Conservation (phyloP, 2,797 vertebrate genomes). For the Nannoperca australis region DNA sequence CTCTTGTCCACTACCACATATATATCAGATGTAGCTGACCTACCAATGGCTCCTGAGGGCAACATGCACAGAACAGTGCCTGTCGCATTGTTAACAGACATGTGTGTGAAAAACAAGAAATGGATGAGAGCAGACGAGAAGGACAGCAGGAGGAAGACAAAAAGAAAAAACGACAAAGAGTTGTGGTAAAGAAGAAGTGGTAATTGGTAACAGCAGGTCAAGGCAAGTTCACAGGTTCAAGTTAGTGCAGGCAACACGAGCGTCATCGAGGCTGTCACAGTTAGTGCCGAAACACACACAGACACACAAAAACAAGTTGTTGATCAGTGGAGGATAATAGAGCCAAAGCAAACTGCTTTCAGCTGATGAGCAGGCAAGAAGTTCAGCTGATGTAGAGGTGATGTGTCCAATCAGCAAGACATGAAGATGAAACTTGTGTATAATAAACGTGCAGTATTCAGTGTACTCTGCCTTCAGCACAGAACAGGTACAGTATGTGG, state of each 20-base stretch:
- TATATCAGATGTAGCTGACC: slow-evolving; percentile 72
- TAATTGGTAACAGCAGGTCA: slow-evolving; percentile 1
- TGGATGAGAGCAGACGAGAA: slow-evolving; percentile 6
- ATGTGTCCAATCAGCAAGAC: not conserved
- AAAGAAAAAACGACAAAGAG: slow-evolving; percentile 16
- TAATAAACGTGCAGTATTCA: not conserved
- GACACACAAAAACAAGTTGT: slow-evolving; percentile 1
- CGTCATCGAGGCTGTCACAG: not conserved
- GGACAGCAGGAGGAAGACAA: slow-evolving; percentile 6
- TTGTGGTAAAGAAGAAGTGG: not conserved
- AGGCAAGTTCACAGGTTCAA: slow-evolving; percentile 26
- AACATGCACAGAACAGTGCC: slow-evolving; percentile 89
- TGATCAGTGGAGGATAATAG: slow-evolving; percentile 4
- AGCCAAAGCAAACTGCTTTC: not conserved
- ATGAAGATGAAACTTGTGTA: not conserved
- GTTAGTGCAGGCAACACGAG: slow-evolving; percentile 23
- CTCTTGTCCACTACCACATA: not conserved
- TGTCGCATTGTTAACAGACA: slow-evolving; percentile 73
- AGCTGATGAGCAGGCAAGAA: not conserved
- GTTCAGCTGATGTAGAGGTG: not conserved
- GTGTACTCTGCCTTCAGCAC: not conserved
- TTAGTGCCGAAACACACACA: not conserved
- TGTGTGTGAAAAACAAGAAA: slow-evolving; percentile 7
- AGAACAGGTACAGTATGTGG: slow-evolving; percentile 19
- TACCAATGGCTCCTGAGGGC: slow-evolving; percentile 88